These are phyloP conservation scores for Helostoma temminkii DNA, from an alignment of 2,797 vertebrate genomes.

Conservation along the genomic window DNA sequence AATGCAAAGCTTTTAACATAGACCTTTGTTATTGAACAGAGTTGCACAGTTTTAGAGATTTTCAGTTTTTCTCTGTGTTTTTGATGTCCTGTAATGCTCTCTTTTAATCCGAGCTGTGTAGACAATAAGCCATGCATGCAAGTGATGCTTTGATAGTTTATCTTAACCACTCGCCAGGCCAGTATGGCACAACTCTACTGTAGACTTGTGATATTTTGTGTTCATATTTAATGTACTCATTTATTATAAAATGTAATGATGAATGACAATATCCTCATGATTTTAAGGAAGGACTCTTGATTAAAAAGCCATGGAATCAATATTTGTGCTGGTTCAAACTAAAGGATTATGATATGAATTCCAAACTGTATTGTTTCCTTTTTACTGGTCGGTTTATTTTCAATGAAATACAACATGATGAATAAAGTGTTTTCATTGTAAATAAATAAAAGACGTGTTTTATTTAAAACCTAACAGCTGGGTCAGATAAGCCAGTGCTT, in stretches of 20 bases:
- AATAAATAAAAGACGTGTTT: conserved; percentile 56
- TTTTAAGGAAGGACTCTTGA: conserved; percentile 60
- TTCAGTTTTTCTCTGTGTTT: conserved; percentile 73
- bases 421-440: conserved; percentile 86
- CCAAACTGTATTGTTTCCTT: conserved; percentile 74
- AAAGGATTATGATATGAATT: conserved; percentile 58
- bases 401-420: conserved; percentile 71
- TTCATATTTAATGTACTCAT: conserved; percentile 79
- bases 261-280: conserved; percentile 51
- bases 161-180: conserved; percentile 67
- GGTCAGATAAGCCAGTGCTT: no score
- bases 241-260: conserved; percentile 72
- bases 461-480: no score
- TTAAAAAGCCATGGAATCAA: conserved; percentile 71
- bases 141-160: conserved; percentile 78
- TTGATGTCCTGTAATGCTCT: conserved; percentile 76
- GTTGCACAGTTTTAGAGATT: conserved; percentile 71
- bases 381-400: conserved; percentile 78
- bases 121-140: conserved; percentile 83
- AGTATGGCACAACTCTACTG: conserved; percentile 72
- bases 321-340: conserved; percentile 59
- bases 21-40: conserved; percentile 73
- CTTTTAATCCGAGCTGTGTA: conserved; percentile 74
- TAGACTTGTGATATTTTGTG: conserved; percentile 80
- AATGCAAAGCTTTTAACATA: conserved; percentile 77